These are phyloP conservation scores for Troides helena DNA, from an alignment of 2,888 invertebrate genomes.

Conservation along the genomic window DNA sequence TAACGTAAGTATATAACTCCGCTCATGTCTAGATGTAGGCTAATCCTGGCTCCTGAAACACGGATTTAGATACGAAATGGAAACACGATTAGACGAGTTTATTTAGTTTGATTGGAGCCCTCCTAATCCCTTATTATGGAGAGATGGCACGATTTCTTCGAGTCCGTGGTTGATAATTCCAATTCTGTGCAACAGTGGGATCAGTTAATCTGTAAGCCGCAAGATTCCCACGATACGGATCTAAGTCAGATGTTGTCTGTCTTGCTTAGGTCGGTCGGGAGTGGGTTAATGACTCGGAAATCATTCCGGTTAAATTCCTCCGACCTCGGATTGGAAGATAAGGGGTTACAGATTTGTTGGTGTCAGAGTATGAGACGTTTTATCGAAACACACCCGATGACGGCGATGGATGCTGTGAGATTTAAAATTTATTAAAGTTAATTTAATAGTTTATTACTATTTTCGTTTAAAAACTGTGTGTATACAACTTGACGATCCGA, in stretches of 20 bases:
- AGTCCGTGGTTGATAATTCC: constrained; percentile 74
- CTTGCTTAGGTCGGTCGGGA: constrained; percentile 74
- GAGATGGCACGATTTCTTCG: constrained; percentile 78
- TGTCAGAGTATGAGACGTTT: constrained; percentile 47
- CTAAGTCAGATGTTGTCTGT: constrained; percentile 78
- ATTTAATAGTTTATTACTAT: not conserved
- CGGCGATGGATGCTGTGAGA: not conserved
- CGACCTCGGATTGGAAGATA: constrained; percentile 75
- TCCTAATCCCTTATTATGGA: constrained; percentile 70
- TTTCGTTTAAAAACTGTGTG: not conserved
- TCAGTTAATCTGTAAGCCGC: constrained; percentile 72
- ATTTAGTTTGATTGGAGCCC: constrained; percentile 77
- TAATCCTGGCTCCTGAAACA: constrained; percentile 71
- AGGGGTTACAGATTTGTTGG: constrained; percentile 75
- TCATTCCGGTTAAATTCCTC: constrained; percentile 76
- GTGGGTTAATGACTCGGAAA: constrained; percentile 78
- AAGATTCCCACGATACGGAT: constrained; percentile 73
- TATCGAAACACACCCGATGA: constrained; percentile 30
- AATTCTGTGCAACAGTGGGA: constrained; percentile 63
- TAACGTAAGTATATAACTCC: constrained; percentile 70
- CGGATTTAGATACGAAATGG: constrained; percentile 70
- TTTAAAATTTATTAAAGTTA: not conserved
- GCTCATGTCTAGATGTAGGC: constrained; percentile 61
- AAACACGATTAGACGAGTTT: constrained; percentile 75
- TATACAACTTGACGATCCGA: not conserved